Evolutionary conservation across 1,140 invertebrate species (phyloP), one percentile per base, ranked within the genome.

Genomic region (Notospermus geniculatus): DNA sequence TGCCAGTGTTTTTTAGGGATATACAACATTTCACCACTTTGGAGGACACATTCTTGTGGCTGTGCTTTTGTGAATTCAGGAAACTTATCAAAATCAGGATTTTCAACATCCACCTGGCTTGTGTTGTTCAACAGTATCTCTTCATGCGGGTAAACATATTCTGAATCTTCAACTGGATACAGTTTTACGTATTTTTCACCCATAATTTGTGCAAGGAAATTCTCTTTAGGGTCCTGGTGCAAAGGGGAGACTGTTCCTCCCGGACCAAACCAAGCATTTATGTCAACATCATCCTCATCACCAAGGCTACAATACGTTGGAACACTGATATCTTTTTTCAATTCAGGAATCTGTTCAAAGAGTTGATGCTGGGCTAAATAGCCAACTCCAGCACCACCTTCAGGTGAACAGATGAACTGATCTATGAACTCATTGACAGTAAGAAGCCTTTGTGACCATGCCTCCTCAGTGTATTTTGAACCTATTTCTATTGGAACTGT

Each of bases 251-350:
- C 84, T 1, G 97, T 99, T 7, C 90, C 89, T 70, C 83, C 82
- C n/a, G 97, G 97, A 17, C 97, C 97, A 83, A 98, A 92, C 93
- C 95, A 99, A 1, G 91, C 91, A 84, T 98, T 98, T 39, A 98
- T 89, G 71, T 92, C 39, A 86, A 85, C 75, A 58, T 85, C 82
- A 58, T 84, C 79, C 13, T 81, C 75, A 27, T 85, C 81, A 50
- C 89, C 85, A 30, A 82, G 69, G 60, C 65, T 73, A 70, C 82
- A 98, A 79, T 98, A 99, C 62, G 95, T 92, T 1, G 97, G 97
- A 64, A 91, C 83, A 41, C 80, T 74, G 62, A 99, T 92, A 82
- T 98, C 96, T 2, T 89, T 77, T 71, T 86, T 87, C 15, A 99
- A 80, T 75, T 94, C 90, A 45, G 92, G 91, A 69, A 98, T 89